Base-by-base conservation (phyloP, 2,888 invertebrate species). In the Cerceris ruficornis region DNA sequence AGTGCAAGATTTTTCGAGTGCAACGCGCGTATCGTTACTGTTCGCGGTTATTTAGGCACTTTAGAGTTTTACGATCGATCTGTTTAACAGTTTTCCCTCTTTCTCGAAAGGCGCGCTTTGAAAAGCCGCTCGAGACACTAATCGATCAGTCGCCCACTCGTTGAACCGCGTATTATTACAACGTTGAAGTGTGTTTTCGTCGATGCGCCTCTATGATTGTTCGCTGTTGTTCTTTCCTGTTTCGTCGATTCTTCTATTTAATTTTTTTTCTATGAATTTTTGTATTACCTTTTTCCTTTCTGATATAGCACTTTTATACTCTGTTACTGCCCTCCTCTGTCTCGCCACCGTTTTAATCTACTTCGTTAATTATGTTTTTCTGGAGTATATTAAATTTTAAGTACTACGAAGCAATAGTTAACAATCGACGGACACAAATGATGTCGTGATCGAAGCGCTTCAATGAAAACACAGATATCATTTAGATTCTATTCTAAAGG, bases 21-120 rank as follows among this genome's bases (percentile, higher is more conserved):
- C 77, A 75, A 57, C 54, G 82, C 67, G 81, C 81, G 83, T 76
- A 84, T 81, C 81, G 84, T 83, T 69, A 78, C 71, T 73, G 60
- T 77, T 82, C 64, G 79, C 70, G 74, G 69, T 72, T 81, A 13
- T 65, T 74, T 83, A 83, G 83, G 52, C 67, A 64, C 58, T 61
- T 81, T 76, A 73, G 43, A 69, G 50, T 83, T 78, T 72, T 66
- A 39, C 61, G 80, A 74, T 52, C 66, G 75, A 80, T 75, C 71
- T 68, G 14, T 75, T 84, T 70, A 61, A 69, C 60, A 50, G 68
- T 61, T 69, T 74, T 60, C 67, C 73, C 72, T 70, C 68, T 65
- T 58, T 73, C 76, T 55, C 17, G 28, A 55, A 17, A 17, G 52
- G 7, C 52, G n/a, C 0, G n/a, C 52, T 14, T 52, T n/a, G 72